phyloP scores from a whole-genome alignment of 2,797 vertebrate genomes.

The Taenioides sp. region DNA sequence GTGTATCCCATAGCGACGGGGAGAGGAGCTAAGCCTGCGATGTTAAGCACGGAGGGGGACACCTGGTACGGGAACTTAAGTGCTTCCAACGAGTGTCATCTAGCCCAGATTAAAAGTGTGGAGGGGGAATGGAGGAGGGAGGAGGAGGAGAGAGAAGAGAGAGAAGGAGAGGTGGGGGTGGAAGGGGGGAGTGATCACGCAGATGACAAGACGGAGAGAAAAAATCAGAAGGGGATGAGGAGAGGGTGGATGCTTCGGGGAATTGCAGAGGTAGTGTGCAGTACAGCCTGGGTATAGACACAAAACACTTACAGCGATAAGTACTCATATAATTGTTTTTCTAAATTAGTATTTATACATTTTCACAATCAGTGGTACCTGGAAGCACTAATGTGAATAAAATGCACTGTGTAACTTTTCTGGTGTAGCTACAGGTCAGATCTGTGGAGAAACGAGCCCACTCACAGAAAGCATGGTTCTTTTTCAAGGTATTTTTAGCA shows the following conservation, averaged over 20 bases:
- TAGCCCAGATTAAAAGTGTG: conserved; percentile 67
- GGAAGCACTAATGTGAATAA: too few relatives aligned
- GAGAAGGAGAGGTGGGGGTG: conserved; percentile 23
- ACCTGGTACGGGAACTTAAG: conserved; percentile 69
- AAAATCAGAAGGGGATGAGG: conserved; percentile 22
- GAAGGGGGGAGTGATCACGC: conserved; percentile 46
- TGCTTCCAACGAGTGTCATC: conserved; percentile 72
- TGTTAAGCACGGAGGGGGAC: conserved; percentile 61
- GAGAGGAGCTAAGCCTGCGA: conserved; percentile 14
- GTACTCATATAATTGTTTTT: too few relatives aligned
- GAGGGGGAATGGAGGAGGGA: conserved; percentile 56
- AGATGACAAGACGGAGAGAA: conserved; percentile 46
- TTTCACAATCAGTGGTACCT: too few relatives aligned
- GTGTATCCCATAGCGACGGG: neutral
- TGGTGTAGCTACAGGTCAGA: too few relatives aligned
- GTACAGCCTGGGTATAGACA: neutral
- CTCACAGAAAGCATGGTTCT: too few relatives aligned
- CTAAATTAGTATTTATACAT: too few relatives aligned
- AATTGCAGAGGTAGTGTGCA: conserved; percentile 1
- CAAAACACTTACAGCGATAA: neutral
- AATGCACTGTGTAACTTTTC: too few relatives aligned
- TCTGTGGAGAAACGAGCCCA: neutral
- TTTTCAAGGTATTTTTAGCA: too few relatives aligned
- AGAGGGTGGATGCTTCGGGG: neutral
- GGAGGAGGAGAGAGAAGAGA: conserved; percentile 45